These are phyloP conservation scores for Phylloscopus trochilus DNA, from an alignment of 2,113 vertebrate species.

Conservation along the genomic window DNA sequence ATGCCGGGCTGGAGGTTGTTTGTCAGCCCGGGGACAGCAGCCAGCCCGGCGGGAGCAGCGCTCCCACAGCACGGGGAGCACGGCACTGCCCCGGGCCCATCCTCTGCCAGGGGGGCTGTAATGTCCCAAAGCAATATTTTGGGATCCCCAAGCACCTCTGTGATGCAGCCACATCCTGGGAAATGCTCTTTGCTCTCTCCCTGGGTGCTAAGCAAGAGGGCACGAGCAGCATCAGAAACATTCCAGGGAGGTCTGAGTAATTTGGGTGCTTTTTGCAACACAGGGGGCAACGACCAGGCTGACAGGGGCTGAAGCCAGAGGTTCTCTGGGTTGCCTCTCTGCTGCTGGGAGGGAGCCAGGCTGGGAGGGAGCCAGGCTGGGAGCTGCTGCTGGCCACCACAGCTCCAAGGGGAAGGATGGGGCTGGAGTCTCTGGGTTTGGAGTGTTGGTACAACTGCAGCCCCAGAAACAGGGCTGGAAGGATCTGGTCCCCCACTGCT, in stretches of 20 bases:
- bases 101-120: background rate
- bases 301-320: background rate
- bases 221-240: background rate
- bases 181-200: background rate
- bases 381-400: background rate
- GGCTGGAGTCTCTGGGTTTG: background rate
- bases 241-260: background rate
- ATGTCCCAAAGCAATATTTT: background rate
- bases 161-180: accelerated
- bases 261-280: background rate
- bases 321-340: background rate
- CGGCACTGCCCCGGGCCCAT: background rate
- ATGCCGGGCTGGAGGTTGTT: background rate
- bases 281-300: background rate
- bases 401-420: background rate
- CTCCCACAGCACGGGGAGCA: accelerated
- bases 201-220: background rate
- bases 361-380: background rate
- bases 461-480: background rate
- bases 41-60: accelerated
- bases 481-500: background rate
- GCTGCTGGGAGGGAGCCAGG: background rate
- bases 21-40: background rate
- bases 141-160: background rate
- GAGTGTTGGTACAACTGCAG: background rate